phyloP scores from a whole-genome alignment of 2,888 invertebrate genomes.

The Pyrocoelia pectoralis region DNA sequence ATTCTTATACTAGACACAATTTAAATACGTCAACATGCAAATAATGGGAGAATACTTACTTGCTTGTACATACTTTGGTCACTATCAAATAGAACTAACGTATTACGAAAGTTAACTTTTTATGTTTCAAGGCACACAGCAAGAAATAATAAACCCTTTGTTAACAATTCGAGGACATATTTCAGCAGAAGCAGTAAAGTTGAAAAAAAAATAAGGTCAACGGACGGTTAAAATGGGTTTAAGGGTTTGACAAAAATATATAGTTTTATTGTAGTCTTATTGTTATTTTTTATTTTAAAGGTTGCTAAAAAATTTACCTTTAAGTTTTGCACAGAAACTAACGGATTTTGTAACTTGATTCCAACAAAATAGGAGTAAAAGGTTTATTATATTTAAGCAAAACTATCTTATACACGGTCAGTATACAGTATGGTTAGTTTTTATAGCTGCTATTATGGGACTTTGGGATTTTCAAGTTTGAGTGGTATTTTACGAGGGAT shows the following conservation, averaged over 20 bases:
- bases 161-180: slow-evolving; percentile 40
- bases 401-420: slow-evolving; percentile 1
- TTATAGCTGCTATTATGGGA: slow-evolving; percentile 9
- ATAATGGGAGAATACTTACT: background rate
- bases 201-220: slow-evolving; percentile 47
- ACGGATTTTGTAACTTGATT: background rate
- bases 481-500: slow-evolving; percentile 12
- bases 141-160: slow-evolving; percentile 45
- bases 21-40: too few species aligned
- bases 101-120: background rate
- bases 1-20: too few species aligned
- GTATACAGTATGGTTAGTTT: slow-evolving; percentile 8
- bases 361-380: background rate
- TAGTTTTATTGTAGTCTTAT: slow-evolving; percentile 29
- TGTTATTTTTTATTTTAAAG: slow-evolving; percentile 23
- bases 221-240: slow-evolving; percentile 25
- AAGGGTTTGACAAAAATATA: slow-evolving; percentile 24
- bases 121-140: slow-evolving; percentile 6
- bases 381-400: background rate
- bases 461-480: slow-evolving; percentile 10
- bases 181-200: slow-evolving; percentile 42
- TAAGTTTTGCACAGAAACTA: slow-evolving; percentile 5
- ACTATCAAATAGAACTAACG: background rate
- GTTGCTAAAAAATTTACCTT: slow-evolving; percentile 17
- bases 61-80: background rate